Evolutionary conservation across 2,113 vertebrate genomes (phyloP).

Genomic region (Pseudonaja textilis): DNA sequence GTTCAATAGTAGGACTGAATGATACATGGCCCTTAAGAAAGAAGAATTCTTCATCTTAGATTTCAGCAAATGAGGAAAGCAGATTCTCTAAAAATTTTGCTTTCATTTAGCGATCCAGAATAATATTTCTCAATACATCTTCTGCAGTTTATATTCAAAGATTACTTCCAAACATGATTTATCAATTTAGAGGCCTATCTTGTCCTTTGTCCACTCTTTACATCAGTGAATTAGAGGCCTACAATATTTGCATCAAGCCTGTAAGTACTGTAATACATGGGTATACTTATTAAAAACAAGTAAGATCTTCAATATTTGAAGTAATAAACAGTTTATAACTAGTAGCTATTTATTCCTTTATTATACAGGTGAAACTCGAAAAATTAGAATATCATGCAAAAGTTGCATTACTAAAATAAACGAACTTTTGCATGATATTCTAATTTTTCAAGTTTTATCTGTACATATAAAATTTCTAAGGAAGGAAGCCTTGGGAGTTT

Average conservation of each 20-base stretch:
- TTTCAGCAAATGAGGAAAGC: not conserved
- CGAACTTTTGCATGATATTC: too few relatives aligned
- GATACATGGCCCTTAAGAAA: conserved; percentile 69
- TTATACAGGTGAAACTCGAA: too few relatives aligned
- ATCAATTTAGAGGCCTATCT: not conserved
- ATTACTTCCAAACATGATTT: not conserved
- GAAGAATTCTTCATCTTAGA: not conserved
- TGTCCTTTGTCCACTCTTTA: not conserved
- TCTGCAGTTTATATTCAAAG: not conserved
- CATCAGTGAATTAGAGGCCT: not conserved
- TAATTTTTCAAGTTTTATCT: too few relatives aligned
- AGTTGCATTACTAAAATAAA: too few relatives aligned
- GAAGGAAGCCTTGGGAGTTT: too few relatives aligned
- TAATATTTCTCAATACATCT: not conserved
- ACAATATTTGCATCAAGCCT: not conserved
- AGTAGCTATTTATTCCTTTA: not conserved
- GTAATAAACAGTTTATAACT: not conserved
- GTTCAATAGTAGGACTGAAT: conserved; percentile 75
- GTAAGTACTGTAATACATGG: not conserved
- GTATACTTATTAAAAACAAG: not conserved
- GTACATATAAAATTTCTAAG: too few relatives aligned
- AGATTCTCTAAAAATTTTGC: not conserved
- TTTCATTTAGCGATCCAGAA: not conserved
- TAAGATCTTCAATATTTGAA: not conserved
- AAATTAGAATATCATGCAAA: too few relatives aligned